These are phyloP conservation scores for Actinopyga echinites DNA, from an alignment of 53 echinoderm and acorn worm species.

Conservation along the genomic window DNA sequence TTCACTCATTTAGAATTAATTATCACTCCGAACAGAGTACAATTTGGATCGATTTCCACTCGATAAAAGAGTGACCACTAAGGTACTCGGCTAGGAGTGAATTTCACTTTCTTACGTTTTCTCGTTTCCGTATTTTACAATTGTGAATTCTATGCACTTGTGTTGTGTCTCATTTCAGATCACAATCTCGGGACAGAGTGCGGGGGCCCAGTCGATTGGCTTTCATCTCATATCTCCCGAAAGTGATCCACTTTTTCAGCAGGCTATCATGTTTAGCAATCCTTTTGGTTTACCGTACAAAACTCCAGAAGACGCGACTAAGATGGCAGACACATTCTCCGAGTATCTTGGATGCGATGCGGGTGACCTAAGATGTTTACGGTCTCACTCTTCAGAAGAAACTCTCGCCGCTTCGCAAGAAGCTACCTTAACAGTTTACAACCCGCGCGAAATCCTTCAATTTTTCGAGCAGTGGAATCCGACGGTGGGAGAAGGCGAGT, in stretches of 20 bases:
- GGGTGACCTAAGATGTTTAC: constrained; percentile 4
- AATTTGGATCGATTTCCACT: too few species aligned
- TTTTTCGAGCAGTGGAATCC: constrained; percentile 41
- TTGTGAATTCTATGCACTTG: too few species aligned
- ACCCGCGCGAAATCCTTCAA: constrained; percentile 22
- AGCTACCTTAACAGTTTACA: not conserved
- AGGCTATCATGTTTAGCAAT: constrained; percentile 49
- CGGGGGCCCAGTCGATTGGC: constrained; percentile 53
- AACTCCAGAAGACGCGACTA: constrained; percentile 1
- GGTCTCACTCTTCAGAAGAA: not conserved
- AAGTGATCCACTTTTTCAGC: constrained; percentile 47
- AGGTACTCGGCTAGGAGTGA: too few species aligned
- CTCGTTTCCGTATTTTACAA: not conserved
- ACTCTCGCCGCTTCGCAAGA: constrained; percentile 12
- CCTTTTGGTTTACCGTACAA: constrained; percentile 47
- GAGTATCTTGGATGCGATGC: not conserved
- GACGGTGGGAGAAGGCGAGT: constrained; percentile 39
- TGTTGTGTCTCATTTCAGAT: constrained; percentile 25
- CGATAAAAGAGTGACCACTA: too few species aligned
- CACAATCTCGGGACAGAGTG: constrained; percentile 56
- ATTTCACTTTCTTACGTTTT: too few species aligned
- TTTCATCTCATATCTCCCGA: constrained; percentile 39
- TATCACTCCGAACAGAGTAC: not conserved
- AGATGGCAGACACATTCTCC: constrained; percentile 33
- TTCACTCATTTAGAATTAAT: too few species aligned